Base-by-base conservation (phyloP, 2,113 vertebrate genomes). In the Silurus asotus region DNA sequence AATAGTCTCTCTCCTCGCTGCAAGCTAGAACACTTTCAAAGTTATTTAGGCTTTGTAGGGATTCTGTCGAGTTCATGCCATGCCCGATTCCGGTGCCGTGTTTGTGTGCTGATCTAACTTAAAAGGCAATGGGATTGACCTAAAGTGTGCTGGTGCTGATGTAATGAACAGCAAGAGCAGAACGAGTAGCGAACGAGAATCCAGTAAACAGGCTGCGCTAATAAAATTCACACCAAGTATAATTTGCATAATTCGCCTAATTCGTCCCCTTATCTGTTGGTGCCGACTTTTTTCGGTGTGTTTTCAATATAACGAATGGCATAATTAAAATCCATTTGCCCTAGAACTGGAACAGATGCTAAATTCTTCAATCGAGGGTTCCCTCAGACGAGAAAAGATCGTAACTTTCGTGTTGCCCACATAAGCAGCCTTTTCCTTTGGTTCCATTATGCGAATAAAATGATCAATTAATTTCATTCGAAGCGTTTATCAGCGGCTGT, bases 81-180 rank as follows among this genome's bases (percentile, higher is more conserved):
- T 45, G 80, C 72, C 58, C 37, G 53, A 59, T 84, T 82, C 48
- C 55, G 19, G 28, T 7, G 61, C 48, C 55, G 72, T 67, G 53
- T 20, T 62, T 45, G 58, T 25, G 59, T 65, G 45, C 28, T 79
- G 55, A 67, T 85, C 70, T 37, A 79, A 77, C 82, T 78, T 89
- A 64, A 79, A 82, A 51, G 55, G 83, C 48, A 78, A 82, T 85
- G 25, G 20, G 84, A 82, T 58, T 59, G 81, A 87, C 78, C 84
- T 72, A 45, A 17, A 37, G 82, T 53, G 49, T 25, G 67, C 49
- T 17, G 59, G 75, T 55, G 48, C 74, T 88, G 86, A 87, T 89
- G 88, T 80, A 89, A 87, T 67, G n/a, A 64, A 37, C 55, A 79
- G 88, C 78, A 89, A 87, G 83, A 82, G 10, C 17, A 62, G 61